phyloP scores from a whole-genome alignment of 2,113 vertebrate genomes.

The Sturnus vulgaris region DNA sequence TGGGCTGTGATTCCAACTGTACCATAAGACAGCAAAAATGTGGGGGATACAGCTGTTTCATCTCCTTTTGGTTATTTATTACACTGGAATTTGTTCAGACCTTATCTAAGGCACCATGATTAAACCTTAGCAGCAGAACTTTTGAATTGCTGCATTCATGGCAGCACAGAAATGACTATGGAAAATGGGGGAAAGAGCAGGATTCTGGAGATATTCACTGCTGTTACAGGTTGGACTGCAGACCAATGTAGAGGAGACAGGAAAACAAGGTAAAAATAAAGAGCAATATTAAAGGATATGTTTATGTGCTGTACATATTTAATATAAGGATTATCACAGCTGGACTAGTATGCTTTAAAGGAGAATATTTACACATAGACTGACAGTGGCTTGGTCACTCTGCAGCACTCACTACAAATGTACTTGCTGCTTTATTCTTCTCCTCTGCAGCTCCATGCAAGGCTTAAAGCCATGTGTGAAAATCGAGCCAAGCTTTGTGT shows the following conservation, averaged over 20 bases:
- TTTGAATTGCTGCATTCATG: not conserved
- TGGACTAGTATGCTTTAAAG: not conserved
- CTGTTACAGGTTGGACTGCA: not conserved
- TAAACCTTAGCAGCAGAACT: not conserved
- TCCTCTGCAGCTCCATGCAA: rapidly evolving
- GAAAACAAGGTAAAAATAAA: not conserved
- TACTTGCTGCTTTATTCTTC: not conserved
- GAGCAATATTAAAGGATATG: not conserved
- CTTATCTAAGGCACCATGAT: not conserved
- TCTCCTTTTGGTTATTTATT: not conserved
- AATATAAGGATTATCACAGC: not conserved
- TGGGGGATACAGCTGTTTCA: rapidly evolving
- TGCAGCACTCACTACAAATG: not conserved
- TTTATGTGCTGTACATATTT: not conserved
- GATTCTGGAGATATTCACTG: not conserved
- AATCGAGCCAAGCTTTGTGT: not conserved
- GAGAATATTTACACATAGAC: not conserved
- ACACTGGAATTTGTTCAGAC: not conserved
- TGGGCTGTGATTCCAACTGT: slow-evolving; percentile 19
- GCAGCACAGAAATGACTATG: not conserved
- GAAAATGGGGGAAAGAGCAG: not conserved
- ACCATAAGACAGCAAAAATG: not conserved
- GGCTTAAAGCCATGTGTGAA: not conserved
- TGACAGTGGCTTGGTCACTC: not conserved
- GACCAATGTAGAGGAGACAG: not conserved